Percentiles rank a stretch among this genome's conserved stretches.
Conservation (phyloP, 1,140 invertebrate species). For the Lasioglossum albipes region DNA sequence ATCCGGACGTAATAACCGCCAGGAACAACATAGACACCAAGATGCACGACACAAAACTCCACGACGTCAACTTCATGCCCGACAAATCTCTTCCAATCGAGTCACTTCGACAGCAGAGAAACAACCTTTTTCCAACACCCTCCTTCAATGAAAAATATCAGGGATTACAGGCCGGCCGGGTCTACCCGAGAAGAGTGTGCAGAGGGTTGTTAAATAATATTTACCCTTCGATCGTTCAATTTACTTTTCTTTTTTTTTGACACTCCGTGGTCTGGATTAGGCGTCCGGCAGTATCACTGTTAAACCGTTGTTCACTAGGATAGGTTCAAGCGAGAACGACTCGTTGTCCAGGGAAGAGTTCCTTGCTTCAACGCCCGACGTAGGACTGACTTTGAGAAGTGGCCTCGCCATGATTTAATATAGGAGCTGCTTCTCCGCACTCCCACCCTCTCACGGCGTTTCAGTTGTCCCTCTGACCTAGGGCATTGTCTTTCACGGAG, state of each 20-base stretch:
- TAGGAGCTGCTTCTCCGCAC: constrained; percentile 67
- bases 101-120: constrained; percentile 3
- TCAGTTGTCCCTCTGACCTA: constrained; percentile 63
- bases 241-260: constrained; percentile 9
- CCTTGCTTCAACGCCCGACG: constrained; percentile 66
- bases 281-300: not conserved
- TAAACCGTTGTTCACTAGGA: not conserved
- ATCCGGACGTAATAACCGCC: constrained; percentile 55
- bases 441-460: constrained; percentile 70
- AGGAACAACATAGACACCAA: constrained; percentile 58
- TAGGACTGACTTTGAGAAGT: constrained; percentile 74
- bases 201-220: not conserved
- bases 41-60: constrained; percentile 63
- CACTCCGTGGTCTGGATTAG: not conserved
- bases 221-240: not conserved
- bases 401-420: constrained; percentile 78
- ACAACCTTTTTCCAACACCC: not conserved
- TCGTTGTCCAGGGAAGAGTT: constrained; percentile 13
- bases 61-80: constrained; percentile 70
- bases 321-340: not conserved
- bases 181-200: no score
- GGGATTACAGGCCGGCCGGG: not conserved
- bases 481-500: constrained; percentile 54
- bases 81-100: not conserved
- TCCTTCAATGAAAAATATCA: constrained; percentile 10